A percentile compares a stretch with the other conserved stretches of the same genome.
These are phyloP conservation scores for Caerostris extrusa DNA, from an alignment of 1,140 invertebrate species.

Conservation along the genomic window DNA sequence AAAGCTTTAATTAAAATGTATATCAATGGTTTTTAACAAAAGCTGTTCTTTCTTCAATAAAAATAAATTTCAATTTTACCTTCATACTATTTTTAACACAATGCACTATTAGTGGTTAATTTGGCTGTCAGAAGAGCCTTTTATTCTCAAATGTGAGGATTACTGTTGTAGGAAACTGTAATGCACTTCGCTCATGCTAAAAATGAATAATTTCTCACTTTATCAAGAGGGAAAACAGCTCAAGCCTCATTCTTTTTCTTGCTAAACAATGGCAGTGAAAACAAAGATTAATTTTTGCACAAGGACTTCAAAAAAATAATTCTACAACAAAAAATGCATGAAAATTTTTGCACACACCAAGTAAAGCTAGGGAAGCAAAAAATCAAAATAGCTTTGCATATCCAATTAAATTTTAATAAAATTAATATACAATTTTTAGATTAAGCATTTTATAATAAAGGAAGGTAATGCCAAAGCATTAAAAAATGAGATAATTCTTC, in stretches of 20 bases:
- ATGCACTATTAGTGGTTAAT: conserved; percentile 58
- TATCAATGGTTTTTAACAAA: too few relatives aligned
- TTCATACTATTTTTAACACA: not conserved
- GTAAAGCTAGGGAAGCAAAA: conserved; percentile 3
- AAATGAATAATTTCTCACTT: conserved; percentile 68
- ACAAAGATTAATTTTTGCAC: conserved; percentile 55
- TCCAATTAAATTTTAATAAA: not conserved
- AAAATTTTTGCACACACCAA: conserved; percentile 41
- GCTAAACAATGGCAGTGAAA: conserved; percentile 73
- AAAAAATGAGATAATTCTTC: not conserved
- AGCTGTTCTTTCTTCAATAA: not conserved
- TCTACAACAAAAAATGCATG: conserved; percentile 42
- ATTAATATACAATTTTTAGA: not conserved
- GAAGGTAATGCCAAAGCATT: not conserved
- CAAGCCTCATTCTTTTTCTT: conserved; percentile 68
- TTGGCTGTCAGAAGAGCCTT: not conserved
- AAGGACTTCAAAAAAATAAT: conserved; percentile 43
- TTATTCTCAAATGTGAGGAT: conserved; percentile 28
- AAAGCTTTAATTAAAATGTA: too few relatives aligned
- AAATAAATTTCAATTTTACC: not conserved
- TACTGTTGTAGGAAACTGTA: conserved; percentile 49
- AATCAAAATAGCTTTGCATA: not conserved
- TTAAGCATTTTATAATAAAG: not conserved
- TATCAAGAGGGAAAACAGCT: conserved; percentile 15
- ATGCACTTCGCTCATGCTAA: conserved; percentile 61